Base-by-base conservation (phyloP, 2,888 invertebrate species). In the Phengaris arion region DNA sequence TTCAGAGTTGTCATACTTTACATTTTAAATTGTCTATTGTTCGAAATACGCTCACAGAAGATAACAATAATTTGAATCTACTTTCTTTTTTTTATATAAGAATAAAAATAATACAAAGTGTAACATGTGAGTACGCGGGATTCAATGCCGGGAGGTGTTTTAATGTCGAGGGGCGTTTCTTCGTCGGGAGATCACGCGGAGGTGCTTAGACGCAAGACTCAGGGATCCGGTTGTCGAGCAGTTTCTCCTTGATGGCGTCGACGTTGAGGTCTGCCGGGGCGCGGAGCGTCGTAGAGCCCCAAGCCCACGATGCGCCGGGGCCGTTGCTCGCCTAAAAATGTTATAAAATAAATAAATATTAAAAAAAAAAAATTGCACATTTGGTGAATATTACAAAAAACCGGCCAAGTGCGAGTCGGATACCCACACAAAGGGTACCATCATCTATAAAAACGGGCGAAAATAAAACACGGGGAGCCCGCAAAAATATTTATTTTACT, bases 141-240 rank as follows among this genome's bases (percentile, higher is more conserved):
- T 22, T 22, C 59, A 22, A 22, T 15, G 22, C 9, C 59, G 10
- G 59, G 59, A 8, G 9, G 15, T 57, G 15, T 15, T 57, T 8
- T 0, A 15, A 15, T n/a, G 57, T 15, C 2, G 57, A 8, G 15
- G 9, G 15, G 59, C 22, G 59, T 59, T 15, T 22, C 59, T 5
- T 15, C 5, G 10, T 59, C 59, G 54, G 51, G 12, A 52, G 51
- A 6, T 13, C 59, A 8, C 15, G 59, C 3, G 15, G 13, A 35
- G 22, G 22, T 22, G 22, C 22, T 51, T 96, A 97, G 84, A 97
- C 97, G 93, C 97, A 97, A 87, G 97, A 97, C 91, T 97, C 97
- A 69, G 97, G 97, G 86, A 97, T 96, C 86, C 97, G 95, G 87
- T 96, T 96, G 84, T 97, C 97, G 94, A 97, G 97, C 79, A 97